Evolutionary conservation across 2,113 vertebrate species (phyloP).

Genomic region (Capricornis sumatraensis): DNA sequence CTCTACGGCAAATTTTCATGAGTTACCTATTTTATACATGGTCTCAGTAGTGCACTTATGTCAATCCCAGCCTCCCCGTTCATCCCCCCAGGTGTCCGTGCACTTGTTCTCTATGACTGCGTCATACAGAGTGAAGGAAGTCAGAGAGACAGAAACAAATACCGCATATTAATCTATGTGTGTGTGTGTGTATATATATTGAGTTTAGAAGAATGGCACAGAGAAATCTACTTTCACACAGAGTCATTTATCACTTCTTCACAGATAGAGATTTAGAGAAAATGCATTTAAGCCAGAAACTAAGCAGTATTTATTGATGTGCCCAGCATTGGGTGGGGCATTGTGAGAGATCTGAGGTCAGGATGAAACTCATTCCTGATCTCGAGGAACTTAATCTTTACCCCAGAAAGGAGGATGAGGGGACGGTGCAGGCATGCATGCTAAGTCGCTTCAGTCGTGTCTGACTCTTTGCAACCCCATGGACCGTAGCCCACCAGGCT

Average conservation of each 20-base stretch:
- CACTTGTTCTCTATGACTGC: background rate
- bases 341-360: background rate
- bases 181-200: background rate
- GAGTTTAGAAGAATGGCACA: background rate
- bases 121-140: background rate
- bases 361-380: background rate
- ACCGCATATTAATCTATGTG: background rate
- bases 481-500: background rate
- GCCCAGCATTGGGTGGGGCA: background rate
- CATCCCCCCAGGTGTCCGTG: background rate
- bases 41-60: background rate
- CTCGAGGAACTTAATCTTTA: background rate
- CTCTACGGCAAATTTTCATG: background rate
- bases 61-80: background rate
- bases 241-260: background rate
- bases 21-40: background rate
- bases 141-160: background rate
- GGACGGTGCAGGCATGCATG: background rate
- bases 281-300: background rate
- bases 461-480: background rate
- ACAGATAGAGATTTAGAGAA: background rate
- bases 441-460: background rate
- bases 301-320: rapidly evolving
- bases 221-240: background rate
- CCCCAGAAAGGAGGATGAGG: background rate